A percentile compares a stretch with the other conserved stretches of the same genome.
phyloP scores from a whole-genome alignment of 1,140 invertebrate species.

The Dendrolimus punctatus region DNA sequence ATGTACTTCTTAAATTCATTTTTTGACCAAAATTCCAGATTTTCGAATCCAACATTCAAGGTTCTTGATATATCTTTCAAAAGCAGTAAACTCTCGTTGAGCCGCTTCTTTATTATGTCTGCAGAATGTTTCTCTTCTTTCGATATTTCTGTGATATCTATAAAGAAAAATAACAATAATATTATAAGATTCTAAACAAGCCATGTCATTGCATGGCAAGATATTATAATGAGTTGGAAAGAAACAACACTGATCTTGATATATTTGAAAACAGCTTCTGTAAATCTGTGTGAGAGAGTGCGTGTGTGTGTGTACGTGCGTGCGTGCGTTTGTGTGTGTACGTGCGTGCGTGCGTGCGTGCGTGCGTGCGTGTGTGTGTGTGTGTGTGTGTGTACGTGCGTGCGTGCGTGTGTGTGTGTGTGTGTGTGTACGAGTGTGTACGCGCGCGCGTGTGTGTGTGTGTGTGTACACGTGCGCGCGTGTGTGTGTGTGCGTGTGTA shows the following conservation, averaged over 20 bases:
- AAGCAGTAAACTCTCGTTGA: conserved; percentile 29
- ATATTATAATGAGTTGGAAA: not conserved
- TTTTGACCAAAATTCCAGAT: conserved; percentile 39
- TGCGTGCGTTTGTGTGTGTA: too few species aligned
- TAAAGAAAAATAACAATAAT: conserved; percentile 10
- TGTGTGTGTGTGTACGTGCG: too few species aligned
- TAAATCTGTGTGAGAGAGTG: too few species aligned
- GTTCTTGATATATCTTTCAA: conserved; percentile 36
- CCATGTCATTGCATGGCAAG: not conserved
- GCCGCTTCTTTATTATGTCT: conserved; percentile 44
- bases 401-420: too few species aligned
- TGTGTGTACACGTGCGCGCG: too few species aligned
- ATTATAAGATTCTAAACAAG: not conserved
- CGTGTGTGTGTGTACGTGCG: too few species aligned
- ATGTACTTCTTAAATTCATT: conserved; percentile 34
- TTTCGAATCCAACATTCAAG: conserved; percentile 30
- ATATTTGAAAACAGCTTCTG: too few species aligned
- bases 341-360: too few species aligned
- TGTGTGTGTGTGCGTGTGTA: too few species aligned
- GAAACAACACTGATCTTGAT: not conserved
- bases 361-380: too few species aligned
- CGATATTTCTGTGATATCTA: conserved; percentile 35
- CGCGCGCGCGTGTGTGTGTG: too few species aligned
- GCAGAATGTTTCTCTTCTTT: conserved; percentile 24
- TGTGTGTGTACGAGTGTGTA: too few species aligned